phyloP scores from a whole-genome alignment of 2,888 invertebrate genomes.

The Linhomoeus sp. region DNA sequence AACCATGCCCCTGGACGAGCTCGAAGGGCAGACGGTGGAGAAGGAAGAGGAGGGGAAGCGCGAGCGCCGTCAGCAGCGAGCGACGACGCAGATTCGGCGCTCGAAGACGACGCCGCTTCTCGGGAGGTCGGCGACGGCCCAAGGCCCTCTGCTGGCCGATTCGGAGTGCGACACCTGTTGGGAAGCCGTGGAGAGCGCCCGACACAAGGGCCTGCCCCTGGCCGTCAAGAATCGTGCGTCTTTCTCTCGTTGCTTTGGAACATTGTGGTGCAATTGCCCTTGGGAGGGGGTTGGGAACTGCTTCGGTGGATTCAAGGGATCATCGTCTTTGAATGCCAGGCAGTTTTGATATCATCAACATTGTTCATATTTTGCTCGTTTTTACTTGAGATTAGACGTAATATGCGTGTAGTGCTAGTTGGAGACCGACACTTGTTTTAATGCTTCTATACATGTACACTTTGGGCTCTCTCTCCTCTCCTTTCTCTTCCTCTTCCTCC shows the following conservation, averaged over 20 bases:
- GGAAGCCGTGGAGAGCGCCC: neutral
- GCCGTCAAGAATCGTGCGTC: constrained; percentile 2
- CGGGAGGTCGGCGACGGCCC: neutral
- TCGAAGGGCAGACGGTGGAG: too few relatives aligned
- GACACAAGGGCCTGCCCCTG: constrained; percentile 1
- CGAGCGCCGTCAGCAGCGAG: too few relatives aligned
- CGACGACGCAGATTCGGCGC: neutral
- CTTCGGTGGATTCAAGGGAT: neutral
- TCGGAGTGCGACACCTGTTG: constrained; percentile 3
- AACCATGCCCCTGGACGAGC: constrained; percentile 9
- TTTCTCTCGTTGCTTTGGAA: neutral
- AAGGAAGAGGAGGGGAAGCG: neutral
- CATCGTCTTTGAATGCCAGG: too few relatives aligned
- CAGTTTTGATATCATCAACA: too few relatives aligned
- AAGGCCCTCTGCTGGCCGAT: neutral
- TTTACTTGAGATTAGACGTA: too few relatives aligned
- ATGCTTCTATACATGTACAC: too few relatives aligned
- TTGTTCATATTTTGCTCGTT: too few relatives aligned
- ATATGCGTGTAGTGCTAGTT: too few relatives aligned
- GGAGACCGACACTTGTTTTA: too few relatives aligned
- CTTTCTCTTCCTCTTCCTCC: too few relatives aligned
- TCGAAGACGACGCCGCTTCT: neutral
- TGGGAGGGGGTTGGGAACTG: neutral
- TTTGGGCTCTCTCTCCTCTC: too few relatives aligned
- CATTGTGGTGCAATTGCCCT: neutral